Base-by-base conservation (phyloP, 2,888 invertebrate species). In the Allophyes oxyacanthae region DNA sequence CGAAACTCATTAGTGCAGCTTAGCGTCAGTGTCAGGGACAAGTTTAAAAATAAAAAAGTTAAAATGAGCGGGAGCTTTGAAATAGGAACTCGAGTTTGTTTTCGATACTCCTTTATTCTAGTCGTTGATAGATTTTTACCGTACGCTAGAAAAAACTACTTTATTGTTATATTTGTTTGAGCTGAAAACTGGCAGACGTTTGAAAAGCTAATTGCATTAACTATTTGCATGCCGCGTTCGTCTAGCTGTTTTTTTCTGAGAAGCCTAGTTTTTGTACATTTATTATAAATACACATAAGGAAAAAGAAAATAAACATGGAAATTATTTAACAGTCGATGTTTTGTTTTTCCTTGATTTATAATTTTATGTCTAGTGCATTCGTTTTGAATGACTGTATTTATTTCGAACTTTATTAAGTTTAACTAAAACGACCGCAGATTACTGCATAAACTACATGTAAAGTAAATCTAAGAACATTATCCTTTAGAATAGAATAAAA, bases 11-110 rank as follows among this genome's bases (percentile, higher is more conserved):
- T 94, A 94, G 91, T 78, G 87, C 72, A 84, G 88, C 90, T 88
- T 87, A 89, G 81, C 87, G 87, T 93, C 93, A 93, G 90, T 92
- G 93, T 92, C 93, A 92, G 81, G 91, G 92, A 76, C 92, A 89
- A 81, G 87, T 88, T 87, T 88, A 91, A 87, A 87, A 76, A 72
- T n/a, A 48, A 67, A 78, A 20, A 72, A 68, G 72, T 81, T 79
- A 81, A 82, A 86, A 84, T 78, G 77, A 79, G 79, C 82, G 80
- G 81, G 80, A 81, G 79, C 84, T 90, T 90, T 88, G 87, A 91
- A 91, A 91, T 89, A 86, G 83, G 84, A 88, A 90, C 88, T 80
- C 70, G 69, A 77, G 78, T 84, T 86, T 84, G 82, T 89, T 86
- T 84, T 86, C 78, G 78, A 85, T 88, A 81, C 83, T 82, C 67